Percentiles rank a stretch among this genome's conserved stretches.
Evolutionary conservation across 2,113 vertebrate genomes (phyloP).

Genomic region (Zapus hudsonius): DNA sequence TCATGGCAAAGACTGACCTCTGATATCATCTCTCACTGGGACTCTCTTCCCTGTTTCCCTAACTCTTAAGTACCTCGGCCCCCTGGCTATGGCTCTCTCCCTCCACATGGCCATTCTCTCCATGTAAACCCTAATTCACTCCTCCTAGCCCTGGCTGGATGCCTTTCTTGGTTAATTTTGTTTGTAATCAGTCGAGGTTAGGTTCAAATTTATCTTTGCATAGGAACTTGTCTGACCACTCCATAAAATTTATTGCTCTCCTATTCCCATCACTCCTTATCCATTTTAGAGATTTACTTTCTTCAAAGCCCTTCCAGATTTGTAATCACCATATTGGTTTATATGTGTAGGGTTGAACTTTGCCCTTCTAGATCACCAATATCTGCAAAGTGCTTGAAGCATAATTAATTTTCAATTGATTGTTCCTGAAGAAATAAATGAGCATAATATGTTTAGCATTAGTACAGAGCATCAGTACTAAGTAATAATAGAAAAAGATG

Average conservation of each 20-base stretch:
- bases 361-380: background rate
- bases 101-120: background rate
- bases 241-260: background rate
- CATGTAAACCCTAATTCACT: background rate
- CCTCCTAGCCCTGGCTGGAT: background rate
- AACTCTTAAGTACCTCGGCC: no score
- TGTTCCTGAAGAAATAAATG: background rate
- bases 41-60: background rate
- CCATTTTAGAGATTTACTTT: background rate
- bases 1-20: background rate
- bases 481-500: background rate
- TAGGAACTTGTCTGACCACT: background rate
- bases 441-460: background rate
- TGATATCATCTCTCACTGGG: background rate
- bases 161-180: background rate
- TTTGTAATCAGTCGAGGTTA: background rate
- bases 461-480: background rate
- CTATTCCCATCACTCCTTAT: background rate
- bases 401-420: background rate
- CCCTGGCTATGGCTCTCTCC: accelerated
- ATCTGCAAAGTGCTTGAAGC: background rate
- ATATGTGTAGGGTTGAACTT: background rate
- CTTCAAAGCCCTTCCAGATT: background rate
- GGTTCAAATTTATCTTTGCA: background rate
- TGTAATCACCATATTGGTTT: background rate